phyloP scores from a whole-genome alignment of 2,797 vertebrate species.

The Antennarius maculatus region DNA sequence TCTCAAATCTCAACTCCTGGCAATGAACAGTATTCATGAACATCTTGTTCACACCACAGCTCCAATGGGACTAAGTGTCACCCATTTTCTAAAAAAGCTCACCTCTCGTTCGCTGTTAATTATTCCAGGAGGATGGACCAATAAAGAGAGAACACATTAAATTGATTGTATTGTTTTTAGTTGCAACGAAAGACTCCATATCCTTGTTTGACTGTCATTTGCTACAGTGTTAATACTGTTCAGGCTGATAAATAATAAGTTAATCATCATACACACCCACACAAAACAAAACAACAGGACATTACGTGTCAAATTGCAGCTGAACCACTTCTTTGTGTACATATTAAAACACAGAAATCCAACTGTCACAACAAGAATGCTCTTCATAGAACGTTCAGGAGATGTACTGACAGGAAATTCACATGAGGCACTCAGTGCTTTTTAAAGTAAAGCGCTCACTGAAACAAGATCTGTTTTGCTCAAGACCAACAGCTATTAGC shows the following conservation, averaged over 20 bases:
- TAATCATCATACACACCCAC: slow-evolving; percentile 38
- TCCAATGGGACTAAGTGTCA: slow-evolving; percentile 2
- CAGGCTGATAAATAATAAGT: neutral
- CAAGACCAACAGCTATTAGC: slow-evolving; percentile 55
- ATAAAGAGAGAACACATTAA: neutral
- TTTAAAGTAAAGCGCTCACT: slow-evolving; percentile 63
- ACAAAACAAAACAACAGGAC: slow-evolving; percentile 25
- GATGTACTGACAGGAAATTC: slow-evolving; percentile 34
- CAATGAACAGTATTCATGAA: slow-evolving; percentile 18
- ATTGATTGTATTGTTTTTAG: slow-evolving; percentile 18
- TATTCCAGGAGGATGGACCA: neutral
- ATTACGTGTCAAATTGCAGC: slow-evolving; percentile 28
- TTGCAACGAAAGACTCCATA: slow-evolving; percentile 35
- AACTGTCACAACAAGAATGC: slow-evolving; percentile 57
- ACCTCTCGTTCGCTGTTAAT: slow-evolving; percentile 5
- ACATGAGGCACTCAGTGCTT: slow-evolving; percentile 62
- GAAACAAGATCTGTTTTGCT: slow-evolving; percentile 61
- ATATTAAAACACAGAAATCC: neutral
- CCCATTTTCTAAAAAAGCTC: slow-evolving; percentile 22
- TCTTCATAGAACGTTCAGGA: slow-evolving; percentile 40
- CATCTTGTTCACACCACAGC: slow-evolving; percentile 16
- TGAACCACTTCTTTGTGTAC: slow-evolving; percentile 15
- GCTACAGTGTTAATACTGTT: slow-evolving; percentile 13
- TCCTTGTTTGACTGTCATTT: slow-evolving; percentile 3
- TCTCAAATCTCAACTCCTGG: slow-evolving; percentile 36